A percentile compares a stretch with the other conserved stretches of the same genome.
Conservation (phyloP, 2,888 invertebrate species). For the Chironomus tentans region DNA sequence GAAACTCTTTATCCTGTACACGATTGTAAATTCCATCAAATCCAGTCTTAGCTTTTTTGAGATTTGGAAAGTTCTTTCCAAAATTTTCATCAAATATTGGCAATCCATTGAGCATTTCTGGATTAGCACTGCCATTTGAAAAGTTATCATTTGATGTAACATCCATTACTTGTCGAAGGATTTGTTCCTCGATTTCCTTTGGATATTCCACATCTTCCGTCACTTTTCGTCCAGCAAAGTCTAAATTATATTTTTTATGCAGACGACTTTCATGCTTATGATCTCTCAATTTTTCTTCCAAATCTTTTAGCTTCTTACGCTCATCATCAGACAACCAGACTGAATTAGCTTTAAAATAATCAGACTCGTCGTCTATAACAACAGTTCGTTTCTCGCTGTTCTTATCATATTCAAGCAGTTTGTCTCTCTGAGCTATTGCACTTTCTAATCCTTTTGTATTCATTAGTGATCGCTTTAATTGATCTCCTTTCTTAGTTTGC, state of each 20-base stretch:
- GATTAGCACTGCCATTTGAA: neutral
- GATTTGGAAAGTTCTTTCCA: neutral
- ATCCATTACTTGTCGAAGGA: constrained; percentile 41
- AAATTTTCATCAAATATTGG: constrained; percentile 11
- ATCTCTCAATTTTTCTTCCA: constrained; percentile 57
- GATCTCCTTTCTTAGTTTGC: constrained; percentile 58
- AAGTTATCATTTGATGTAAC: constrained; percentile 27
- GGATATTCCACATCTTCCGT: constrained; percentile 43
- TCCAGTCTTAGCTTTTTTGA: constrained; percentile 26
- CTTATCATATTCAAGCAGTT: constrained; percentile 73
- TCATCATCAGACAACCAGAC: constrained; percentile 72
- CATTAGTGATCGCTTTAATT: constrained; percentile 54
- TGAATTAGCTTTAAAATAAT: constrained; percentile 78
- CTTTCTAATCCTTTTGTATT: constrained; percentile 56
- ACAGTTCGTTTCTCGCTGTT: constrained; percentile 52
- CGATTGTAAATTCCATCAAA: constrained; percentile 41
- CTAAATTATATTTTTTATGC: constrained; percentile 61
- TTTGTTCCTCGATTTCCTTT: constrained; percentile 39
- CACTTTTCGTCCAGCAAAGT: constrained; percentile 59
- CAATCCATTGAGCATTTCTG: neutral
- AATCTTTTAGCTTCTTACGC: constrained; percentile 53
- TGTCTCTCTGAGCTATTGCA: constrained; percentile 69
- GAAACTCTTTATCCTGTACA: constrained; percentile 67
- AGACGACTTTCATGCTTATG: constrained; percentile 60
- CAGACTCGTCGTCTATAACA: constrained; percentile 76